Conservation (phyloP, 2,113 vertebrate genomes). For the Indicator maculatus region DNA sequence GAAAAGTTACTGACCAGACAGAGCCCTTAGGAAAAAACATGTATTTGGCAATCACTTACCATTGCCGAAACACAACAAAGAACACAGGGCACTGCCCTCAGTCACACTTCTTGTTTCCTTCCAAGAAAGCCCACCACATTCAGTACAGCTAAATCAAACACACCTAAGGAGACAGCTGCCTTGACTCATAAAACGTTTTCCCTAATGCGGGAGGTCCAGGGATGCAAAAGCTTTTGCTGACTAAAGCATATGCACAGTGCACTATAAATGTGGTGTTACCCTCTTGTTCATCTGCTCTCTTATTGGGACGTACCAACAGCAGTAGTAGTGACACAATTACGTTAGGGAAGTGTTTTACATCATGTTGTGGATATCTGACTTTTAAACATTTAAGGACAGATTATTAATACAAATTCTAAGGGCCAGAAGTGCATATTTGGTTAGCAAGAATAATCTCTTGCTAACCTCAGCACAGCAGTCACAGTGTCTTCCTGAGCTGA, state of each 20-base stretch:
- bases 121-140: neutral
- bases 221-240: neutral
- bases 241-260: neutral
- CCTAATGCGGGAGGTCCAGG: neutral
- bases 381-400: neutral
- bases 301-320: neutral
- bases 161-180: neutral
- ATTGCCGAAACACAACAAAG: neutral
- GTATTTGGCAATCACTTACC: neutral
- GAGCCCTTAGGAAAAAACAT: neutral
- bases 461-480: neutral
- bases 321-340: neutral
- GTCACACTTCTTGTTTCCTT: neutral
- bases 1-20: neutral
- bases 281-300: neutral
- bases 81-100: neutral
- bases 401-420: neutral
- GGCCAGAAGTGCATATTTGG: neutral
- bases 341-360: neutral
- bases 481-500: fast-evolving
- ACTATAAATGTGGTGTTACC: neutral
- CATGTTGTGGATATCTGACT: fast-evolving
- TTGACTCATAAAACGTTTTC: neutral
- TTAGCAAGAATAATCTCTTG: neutral
- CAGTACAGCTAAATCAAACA: neutral